Evolutionary conservation across 2,113 vertebrate species (phyloP).

Genomic region (Carettochelys insculpta): DNA sequence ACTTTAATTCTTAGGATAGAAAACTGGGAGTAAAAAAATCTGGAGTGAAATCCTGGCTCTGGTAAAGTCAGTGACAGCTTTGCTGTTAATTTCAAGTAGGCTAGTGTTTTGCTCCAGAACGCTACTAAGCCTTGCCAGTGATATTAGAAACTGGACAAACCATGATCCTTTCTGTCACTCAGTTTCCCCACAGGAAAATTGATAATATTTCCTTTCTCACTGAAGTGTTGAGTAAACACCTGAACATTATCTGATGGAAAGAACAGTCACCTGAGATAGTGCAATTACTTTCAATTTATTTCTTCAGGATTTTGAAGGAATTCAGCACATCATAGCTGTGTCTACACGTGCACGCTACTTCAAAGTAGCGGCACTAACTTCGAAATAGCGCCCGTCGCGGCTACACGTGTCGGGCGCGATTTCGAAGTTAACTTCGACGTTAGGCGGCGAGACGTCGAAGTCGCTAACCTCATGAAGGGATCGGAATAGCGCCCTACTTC

Average conservation of each 20-base stretch:
- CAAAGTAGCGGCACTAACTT: too few relatives aligned
- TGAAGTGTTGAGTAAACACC: background rate
- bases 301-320: background rate
- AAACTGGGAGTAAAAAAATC: background rate
- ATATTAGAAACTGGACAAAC: background rate
- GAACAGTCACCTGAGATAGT: background rate
- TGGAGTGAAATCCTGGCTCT: background rate
- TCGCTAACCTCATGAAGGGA: too few relatives aligned
- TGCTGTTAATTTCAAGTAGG: background rate
- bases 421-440: too few relatives aligned
- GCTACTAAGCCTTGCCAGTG: background rate
- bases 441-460: too few relatives aligned
- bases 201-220: background rate
- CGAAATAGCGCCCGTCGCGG: too few relatives aligned
- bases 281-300: background rate
- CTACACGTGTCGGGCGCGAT: too few relatives aligned
- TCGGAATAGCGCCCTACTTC: too few relatives aligned
- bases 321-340: background rate
- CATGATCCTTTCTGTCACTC: background rate
- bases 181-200: background rate
- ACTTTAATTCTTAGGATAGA: background rate
- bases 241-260: background rate
- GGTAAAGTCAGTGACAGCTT: background rate
- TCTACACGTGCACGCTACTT: too few relatives aligned
- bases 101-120: background rate